Percentiles rank a stretch among this genome's conserved stretches.
phyloP scores from a whole-genome alignment of 2,888 invertebrate species.

The Brachynemurus nebulosus region DNA sequence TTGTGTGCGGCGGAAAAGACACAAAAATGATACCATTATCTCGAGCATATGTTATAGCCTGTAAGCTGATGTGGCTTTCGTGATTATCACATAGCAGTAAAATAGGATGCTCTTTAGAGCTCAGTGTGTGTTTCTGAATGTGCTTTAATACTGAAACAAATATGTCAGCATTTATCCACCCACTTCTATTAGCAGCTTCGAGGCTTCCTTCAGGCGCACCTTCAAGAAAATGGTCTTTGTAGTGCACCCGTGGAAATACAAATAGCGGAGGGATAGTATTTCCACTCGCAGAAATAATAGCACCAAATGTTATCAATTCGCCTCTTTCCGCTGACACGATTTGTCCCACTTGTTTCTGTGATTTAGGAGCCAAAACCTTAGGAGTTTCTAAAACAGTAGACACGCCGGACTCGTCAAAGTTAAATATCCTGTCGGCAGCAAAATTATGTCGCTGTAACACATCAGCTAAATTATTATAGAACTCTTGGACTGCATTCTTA shows the following conservation, averaged over 20 bases:
- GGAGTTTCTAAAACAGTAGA: constrained; percentile 17
- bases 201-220: constrained; percentile 17
- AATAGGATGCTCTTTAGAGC: constrained; percentile 18
- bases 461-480: constrained; percentile 13
- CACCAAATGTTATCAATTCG: constrained; percentile 24
- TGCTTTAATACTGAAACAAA: constrained; percentile 23
- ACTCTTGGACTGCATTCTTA: constrained; percentile 16
- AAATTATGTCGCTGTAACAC: constrained; percentile 11
- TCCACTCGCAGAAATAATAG: constrained; percentile 15
- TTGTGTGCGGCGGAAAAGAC: constrained; percentile 22
- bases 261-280: neutral
- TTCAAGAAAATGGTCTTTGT: constrained; percentile 17
- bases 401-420: constrained; percentile 17
- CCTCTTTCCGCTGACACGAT: constrained; percentile 27
- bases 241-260: constrained; percentile 18
- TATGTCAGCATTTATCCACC: constrained; percentile 16
- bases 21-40: constrained; percentile 20
- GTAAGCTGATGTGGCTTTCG: constrained; percentile 20
- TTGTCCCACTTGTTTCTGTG: constrained; percentile 24
- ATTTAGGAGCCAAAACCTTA: constrained; percentile 18
- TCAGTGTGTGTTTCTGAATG: constrained; percentile 19
- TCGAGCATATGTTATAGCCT: constrained; percentile 16
- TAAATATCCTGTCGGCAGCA: constrained; percentile 17
- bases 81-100: constrained; percentile 21
- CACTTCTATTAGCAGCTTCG: constrained; percentile 15